Evolutionary conservation across 92 coral and sea anemone genomes (phyloP), one percentile per base, ranked within the genome.

Genomic region (Zoanthus sansibaricus): DNA sequence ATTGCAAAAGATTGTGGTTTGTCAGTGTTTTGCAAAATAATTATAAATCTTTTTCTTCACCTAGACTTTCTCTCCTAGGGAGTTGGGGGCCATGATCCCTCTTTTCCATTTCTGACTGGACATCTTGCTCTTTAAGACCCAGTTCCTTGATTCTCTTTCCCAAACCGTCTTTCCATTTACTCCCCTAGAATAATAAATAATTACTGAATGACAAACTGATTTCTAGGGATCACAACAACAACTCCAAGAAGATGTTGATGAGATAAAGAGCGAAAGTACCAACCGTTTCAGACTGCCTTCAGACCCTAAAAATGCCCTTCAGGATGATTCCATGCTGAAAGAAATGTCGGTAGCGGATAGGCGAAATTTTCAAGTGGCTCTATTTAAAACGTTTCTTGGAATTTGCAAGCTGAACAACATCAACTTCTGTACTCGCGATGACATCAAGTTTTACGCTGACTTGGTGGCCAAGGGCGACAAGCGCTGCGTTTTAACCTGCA

Each of bases 391-490:
- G 21, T 62, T 62, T 62, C 25, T 62, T 17, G 69, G 69, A 20
- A 17, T 62, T 62, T 62, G 69, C 10, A 18, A 62, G n/a, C 8
- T 62, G 21, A 62, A 62, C 31, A 18, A 62, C 69, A 62, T 62
- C 21, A 31, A 62, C 10, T 62, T n/a, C 69, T 62, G 69, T 10
- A 17, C 69, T 20, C 30, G 21, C 1, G 69, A 62, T 5, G 69
- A 62, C 69, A 62, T 62, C 21, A 62, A 62, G 69, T 62, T 62
- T 20, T 62, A 62, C 69, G 69, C 69, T 62, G 69, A 62, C n/a
- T 20, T 62, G 69, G 69, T 62, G 21, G 20, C 69, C 10, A 62
- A 62, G 69, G 69, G 69, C 20, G 69, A 62, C 69, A 62, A 62
- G n/a, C 5, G 10, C 6, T 62, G 69, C 25, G 69, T 62, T 62